Percentiles rank a stretch among this genome's conserved stretches.
Conservation (phyloP, 2,113 vertebrate genomes). For the Cavia porcellus region DNA sequence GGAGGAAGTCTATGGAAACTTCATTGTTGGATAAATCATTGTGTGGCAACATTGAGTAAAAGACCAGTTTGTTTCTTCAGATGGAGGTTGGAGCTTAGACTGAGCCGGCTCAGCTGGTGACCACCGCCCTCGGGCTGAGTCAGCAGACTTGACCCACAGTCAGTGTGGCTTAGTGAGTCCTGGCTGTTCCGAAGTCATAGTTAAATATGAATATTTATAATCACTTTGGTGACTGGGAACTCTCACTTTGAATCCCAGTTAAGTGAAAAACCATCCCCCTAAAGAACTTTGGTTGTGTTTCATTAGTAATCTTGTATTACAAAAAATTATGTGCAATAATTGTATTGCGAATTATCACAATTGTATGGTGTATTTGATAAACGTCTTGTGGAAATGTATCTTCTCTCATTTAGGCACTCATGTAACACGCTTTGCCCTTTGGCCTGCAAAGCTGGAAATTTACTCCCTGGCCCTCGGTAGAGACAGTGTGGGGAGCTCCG, state of each 20-base stretch:
- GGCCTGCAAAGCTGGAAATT: background rate
- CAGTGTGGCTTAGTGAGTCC: background rate
- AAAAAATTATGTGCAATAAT: background rate
- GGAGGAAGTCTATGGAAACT: conserved; percentile 44
- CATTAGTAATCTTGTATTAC: background rate
- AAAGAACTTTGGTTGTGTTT: background rate
- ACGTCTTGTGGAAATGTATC: conserved; percentile 2
- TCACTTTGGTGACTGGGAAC: background rate
- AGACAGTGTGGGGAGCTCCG: background rate
- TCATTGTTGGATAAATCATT: conserved; percentile 11
- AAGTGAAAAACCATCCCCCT: background rate
- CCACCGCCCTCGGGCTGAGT: background rate
- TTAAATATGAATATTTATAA: background rate
- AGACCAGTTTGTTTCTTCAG: background rate
- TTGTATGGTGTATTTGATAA: background rate
- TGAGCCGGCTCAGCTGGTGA: rapidly evolving
- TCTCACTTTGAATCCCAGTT: background rate
- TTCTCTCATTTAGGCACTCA: background rate
- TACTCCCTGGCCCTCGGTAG: background rate
- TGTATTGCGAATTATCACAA: background rate
- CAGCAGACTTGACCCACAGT: background rate
- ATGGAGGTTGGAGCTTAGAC: background rate
- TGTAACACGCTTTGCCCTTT: background rate
- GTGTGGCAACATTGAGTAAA: background rate
- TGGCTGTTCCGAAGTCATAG: background rate